Evolutionary conservation across 2,113 vertebrate species (phyloP), one percentile per base, ranked within the genome.

Genomic region (Dipodomys merriami): DNA sequence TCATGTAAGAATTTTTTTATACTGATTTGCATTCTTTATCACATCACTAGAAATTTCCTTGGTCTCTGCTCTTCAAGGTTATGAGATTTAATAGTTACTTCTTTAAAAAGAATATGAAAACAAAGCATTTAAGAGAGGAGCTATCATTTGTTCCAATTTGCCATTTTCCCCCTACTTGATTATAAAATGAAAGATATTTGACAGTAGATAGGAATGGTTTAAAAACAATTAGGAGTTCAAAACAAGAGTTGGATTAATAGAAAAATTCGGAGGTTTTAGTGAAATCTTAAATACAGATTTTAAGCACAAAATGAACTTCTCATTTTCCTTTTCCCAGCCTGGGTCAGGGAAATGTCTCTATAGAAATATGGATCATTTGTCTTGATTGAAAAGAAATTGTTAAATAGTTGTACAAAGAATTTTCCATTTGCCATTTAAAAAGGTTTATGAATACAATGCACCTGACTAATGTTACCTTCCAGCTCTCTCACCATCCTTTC

Each of bases 111-210:
- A 46, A 49, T 46, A 29, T 39, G 25, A 71, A 67, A 69, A 7
- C 23, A 82, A 90, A 18, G 33, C 44, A 8, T 64, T 72, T 86
- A n/a, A 7, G 6, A 64, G 57, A 25, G 4, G 77, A 80, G 1
- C 16, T 35, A 1, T 25, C 18, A 25, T n/a, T 53, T 0, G 68
- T 12, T 85, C 67, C 39, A n/a, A 64, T 46, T 84, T 67, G 33
- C 29, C 15, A 35, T 44, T 80, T 69, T 76, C 49, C 67, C 44
- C 6, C 46, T 5, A 33, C 67, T 30, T 88, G 44, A 78, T 77
- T 85, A 91, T 83, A 74, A 86, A 90, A 93, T 67, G 33, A 6
- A 76, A 76, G 76, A 39, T 46, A 68, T 62, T 81, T 82, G 19
- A 8, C 68, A 86, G 30, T 29, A 22, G 6, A n/a, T 33, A n/a